Conservation (phyloP, 2,113 vertebrate species). For the Paratilapia polleni region DNA sequence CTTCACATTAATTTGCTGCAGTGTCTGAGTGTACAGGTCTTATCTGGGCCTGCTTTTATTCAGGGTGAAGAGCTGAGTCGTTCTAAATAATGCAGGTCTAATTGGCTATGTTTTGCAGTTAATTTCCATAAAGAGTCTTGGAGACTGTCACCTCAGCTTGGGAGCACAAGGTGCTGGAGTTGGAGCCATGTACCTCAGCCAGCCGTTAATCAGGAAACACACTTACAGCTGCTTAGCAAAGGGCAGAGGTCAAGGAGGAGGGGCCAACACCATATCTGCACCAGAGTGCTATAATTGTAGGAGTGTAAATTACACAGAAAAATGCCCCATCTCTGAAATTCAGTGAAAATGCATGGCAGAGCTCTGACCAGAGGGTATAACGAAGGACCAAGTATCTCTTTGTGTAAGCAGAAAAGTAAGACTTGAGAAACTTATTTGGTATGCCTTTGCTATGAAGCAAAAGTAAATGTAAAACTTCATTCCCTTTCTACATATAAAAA, state of each 20-base stretch:
- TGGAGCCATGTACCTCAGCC: conserved; percentile 58
- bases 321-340: conserved; percentile 69
- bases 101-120: conserved; percentile 83
- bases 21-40: conserved; percentile 59
- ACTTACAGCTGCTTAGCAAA: conserved; percentile 74
- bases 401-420: conserved; percentile 57
- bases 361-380: conserved; percentile 46
- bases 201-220: conserved; percentile 82
- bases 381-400: conserved; percentile 62
- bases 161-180: conserved; percentile 70
- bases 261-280: conserved; percentile 79
- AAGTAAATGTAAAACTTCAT: not conserved
- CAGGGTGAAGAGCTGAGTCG: conserved; percentile 73
- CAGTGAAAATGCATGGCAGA: conserved; percentile 47
- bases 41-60: conserved; percentile 74
- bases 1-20: conserved; percentile 76
- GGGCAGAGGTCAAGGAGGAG: conserved; percentile 81
- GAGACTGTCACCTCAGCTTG: conserved; percentile 77
- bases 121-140: conserved; percentile 83
- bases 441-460: not conserved
- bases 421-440: conserved; percentile 30
- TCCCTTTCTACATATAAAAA: not conserved
- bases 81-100: conserved; percentile 83
- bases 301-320: conserved; percentile 82
- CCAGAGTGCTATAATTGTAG: conserved; percentile 72